Conservation (phyloP, 1,140 invertebrate genomes). For the Lepeophtheirus salmonis region DNA sequence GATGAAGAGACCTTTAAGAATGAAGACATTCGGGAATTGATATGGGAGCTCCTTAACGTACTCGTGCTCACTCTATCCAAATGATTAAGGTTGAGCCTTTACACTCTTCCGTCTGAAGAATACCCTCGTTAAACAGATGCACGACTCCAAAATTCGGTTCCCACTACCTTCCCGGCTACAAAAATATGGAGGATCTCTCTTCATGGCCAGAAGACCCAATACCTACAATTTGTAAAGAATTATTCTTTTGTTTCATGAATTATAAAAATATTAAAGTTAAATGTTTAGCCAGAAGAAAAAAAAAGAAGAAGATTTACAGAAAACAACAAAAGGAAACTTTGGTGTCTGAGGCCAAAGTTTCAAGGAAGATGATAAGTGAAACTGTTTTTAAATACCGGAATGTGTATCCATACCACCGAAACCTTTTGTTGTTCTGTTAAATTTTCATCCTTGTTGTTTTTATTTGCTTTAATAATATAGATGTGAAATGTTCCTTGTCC, state of each 20-base stretch:
- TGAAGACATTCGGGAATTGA: conserved; percentile 99
- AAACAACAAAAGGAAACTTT: no score
- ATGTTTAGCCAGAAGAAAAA: no score
- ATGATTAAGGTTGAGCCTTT: conserved; percentile 93
- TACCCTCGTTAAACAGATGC: conserved; percentile 93
- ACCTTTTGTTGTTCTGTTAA: no score
- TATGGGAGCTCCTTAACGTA: conserved; percentile 96
- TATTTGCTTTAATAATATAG: no score
- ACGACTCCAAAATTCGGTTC: conserved; percentile 86
- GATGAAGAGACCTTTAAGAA: conserved; percentile 74
- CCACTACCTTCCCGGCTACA: conserved; percentile 57
- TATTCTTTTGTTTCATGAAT: conserved; percentile 14
- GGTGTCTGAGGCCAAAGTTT: no score
- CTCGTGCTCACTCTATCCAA: conserved; percentile 88
- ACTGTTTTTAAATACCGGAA: no score
- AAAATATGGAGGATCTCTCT: conserved; percentile 32
- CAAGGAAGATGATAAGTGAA: no score
- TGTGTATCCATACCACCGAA: no score
- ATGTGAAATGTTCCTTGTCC: no score
- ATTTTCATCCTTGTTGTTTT: no score
- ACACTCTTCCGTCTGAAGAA: conserved; percentile 61
- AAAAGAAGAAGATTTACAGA: no score
- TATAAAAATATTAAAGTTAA: no score
- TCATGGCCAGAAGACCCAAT: conserved; percentile 61
- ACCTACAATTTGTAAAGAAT: conserved; percentile 69